Evolutionary conservation across 2,113 vertebrate genomes (phyloP), one percentile per base, ranked within the genome.

Genomic region (Prinia subflava): DNA sequence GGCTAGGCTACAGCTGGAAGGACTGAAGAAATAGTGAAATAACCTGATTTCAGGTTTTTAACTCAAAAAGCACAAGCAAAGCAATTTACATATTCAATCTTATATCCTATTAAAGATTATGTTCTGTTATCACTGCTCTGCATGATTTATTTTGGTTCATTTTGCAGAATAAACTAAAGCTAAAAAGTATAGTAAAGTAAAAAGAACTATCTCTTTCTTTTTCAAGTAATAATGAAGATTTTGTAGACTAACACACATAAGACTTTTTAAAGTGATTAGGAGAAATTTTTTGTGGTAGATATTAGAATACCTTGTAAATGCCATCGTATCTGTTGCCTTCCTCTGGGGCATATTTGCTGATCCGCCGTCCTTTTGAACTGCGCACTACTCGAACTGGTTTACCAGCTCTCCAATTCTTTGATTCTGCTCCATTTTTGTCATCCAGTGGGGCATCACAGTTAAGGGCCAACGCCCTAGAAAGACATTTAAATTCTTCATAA

Each of bases 281-380:
- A 85, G 82, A 53, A 84, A 67, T 27, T 9, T 42, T 52, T 79
- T 3, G 9, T 46, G 23, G 7, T 2, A 82, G 49, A 79, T 89
- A 88, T 83, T 89, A 73, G 76, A 92, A 77, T 98, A 99, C 99
- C 99, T 99, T 99, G 97, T 99, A 99, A 97, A 99, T 99, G 62
- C 99, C 99, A 95, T 99, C 99, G 1, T 99, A 99, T 98, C 99
- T 98, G 97, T 99, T 99, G 96, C 99, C 99, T 97, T 99, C 99
- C 96, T 99, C 99, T 6, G 99, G 99, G 81, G 99, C 99, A 16
- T 99, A 99, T 95, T 99, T 99, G 98, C 99, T 99, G 98, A 99
- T 99, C 71, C 99, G 98, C 41, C 99, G 98, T 73, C 99, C 99
- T 97, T 99, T 99, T 49, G 99, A 99, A 97, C 99, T 99, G 90